Evolutionary conservation across 2,113 vertebrate species (phyloP).

Genomic region (Heterotilapia buettikoferi): DNA sequence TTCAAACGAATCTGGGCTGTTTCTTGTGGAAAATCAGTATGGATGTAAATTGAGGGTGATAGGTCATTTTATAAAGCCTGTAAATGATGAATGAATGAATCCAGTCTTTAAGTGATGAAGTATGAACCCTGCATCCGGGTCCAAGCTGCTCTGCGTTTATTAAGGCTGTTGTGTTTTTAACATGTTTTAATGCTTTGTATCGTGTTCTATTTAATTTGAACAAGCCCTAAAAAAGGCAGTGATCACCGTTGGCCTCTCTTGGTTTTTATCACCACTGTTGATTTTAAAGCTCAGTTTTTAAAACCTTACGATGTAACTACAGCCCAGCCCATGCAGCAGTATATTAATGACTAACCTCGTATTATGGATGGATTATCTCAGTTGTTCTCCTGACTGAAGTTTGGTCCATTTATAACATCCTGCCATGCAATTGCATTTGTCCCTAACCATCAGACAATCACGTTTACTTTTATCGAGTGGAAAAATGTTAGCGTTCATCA

Average conservation of each 20-base stretch:
- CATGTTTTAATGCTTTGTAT: not conserved
- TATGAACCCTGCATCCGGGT: not conserved
- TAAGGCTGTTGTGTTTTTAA: not conserved
- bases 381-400: not conserved
- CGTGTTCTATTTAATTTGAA: not conserved
- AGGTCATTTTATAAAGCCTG: not conserved
- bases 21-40: not conserved
- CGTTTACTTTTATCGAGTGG: not conserved
- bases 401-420: not conserved
- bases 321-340: not conserved
- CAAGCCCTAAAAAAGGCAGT: not conserved
- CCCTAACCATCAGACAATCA: not conserved
- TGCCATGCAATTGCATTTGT: accelerated
- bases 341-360: not conserved
- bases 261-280: not conserved
- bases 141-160: not conserved
- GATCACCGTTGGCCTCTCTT: accelerated
- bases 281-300: not conserved
- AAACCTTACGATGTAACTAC: accelerated
- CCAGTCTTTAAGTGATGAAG: not conserved
- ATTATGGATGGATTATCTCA: not conserved
- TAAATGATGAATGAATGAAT: not conserved
- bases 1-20: not conserved
- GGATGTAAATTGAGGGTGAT: not conserved
- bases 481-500: not conserved